Percentiles rank a stretch among this genome's conserved stretches.
Conservation (phyloP, 2,888 invertebrate species). For the Pardosa pseudoannulata region DNA sequence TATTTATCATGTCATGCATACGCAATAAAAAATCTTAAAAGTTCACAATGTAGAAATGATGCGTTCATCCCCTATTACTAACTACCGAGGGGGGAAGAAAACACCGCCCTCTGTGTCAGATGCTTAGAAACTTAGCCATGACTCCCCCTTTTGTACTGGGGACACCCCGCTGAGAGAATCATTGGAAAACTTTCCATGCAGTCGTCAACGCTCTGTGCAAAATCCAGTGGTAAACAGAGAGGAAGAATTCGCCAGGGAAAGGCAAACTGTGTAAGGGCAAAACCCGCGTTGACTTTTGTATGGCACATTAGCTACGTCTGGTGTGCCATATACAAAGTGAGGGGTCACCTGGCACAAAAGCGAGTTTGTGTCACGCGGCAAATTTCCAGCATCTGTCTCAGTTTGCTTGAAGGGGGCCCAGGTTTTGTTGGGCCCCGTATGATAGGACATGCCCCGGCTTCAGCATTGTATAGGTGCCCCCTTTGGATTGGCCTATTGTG, state of each 20-base stretch:
- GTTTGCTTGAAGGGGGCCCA: conserved; percentile 11
- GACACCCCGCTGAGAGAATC: conserved; percentile 1
- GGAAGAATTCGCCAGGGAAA: conserved; percentile 30
- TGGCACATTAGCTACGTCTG: conserved; percentile 27
- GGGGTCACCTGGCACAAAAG: conserved; percentile 17
- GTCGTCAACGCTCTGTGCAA: conserved; percentile 47
- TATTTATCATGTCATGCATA: no score
- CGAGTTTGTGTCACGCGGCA: conserved; percentile 12
- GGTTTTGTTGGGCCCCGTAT: background rate
- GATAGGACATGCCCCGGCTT: background rate
- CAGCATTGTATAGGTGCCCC: background rate
- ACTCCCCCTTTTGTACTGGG: background rate
- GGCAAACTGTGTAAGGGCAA: conserved; percentile 28
- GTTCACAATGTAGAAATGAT: no score
- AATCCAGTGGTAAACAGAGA: conserved; percentile 25
- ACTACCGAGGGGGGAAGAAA: background rate
- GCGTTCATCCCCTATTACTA: background rate
- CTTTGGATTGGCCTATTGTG: background rate
- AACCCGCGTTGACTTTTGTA: conserved; percentile 10
- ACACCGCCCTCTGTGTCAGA: background rate
- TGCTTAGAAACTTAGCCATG: background rate
- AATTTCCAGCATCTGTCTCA: conserved; percentile 15
- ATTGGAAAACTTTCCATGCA: background rate
- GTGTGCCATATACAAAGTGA: conserved; percentile 41
- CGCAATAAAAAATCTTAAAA: no score